Base-by-base conservation (phyloP, 2,113 vertebrate genomes). In the Zingel zingel region DNA sequence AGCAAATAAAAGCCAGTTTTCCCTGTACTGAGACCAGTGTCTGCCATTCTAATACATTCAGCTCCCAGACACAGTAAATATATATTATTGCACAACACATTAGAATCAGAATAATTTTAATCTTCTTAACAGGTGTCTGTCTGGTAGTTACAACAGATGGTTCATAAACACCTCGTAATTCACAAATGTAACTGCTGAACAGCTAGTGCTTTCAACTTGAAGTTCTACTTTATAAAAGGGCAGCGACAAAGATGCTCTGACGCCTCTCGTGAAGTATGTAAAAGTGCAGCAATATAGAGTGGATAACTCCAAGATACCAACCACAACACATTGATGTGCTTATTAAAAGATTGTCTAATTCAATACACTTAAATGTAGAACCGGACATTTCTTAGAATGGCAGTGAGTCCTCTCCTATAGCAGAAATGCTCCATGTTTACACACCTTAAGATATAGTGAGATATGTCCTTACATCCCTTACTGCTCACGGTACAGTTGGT, bases 381-480 rank as follows among this genome's bases (percentile, higher is more conserved):
- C 66, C 73, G 72, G 77, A 79, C 57, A 73, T 84, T 84, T 86
- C 51, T 50, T 43, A 15, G 67, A 77, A 71, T 53, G 62, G 48
- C 33, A 43, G 16, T 48, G 6, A n/a, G 18, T 6, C n/a, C 39
- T 5, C 68, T 9, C n/a, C 15, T 54, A n/a, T 16, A 53, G 19
- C 50, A 54, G 18, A 77, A 79, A 50, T 72, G 30, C 39, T 53
- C 21, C 45, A 43, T 30, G 69, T 6, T 53, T 36, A 81, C 58
- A 51, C 50, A 72, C 50, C 57, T 47, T 30, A 63, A 64, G 47
- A 39, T 43, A 43, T 39, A 58, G 25, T 11, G 15, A 43, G 15
- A 45, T 36, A 66, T 47, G 50, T 63, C 39, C 43, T 36, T 23
- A 19, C 21, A 12, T 27, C 6, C 1, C 1, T 14, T 45, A 45